Evolutionary conservation across 1,140 invertebrate genomes (phyloP).

Genomic region (Microplitis mediator): DNA sequence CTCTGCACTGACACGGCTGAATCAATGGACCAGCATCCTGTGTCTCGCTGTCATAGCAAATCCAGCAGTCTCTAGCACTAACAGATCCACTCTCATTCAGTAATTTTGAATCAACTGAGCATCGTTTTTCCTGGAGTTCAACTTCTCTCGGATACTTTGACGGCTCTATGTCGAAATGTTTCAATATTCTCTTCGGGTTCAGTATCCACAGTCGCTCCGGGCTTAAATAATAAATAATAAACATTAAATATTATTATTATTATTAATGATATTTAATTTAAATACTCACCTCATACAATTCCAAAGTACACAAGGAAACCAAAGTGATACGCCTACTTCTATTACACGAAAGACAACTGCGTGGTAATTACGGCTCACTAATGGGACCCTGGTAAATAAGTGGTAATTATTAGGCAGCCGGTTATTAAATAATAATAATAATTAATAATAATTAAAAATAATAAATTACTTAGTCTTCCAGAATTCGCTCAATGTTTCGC

Average conservation of each 20-base stretch:
- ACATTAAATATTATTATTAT: constrained; percentile 6
- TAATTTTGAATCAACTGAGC: constrained; percentile 16
- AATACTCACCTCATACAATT: constrained; percentile 80
- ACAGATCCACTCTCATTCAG: constrained; percentile 43
- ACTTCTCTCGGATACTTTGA: constrained; percentile 59
- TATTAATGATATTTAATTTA: constrained; percentile 7
- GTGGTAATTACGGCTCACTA: constrained; percentile 88
- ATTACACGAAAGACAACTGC: constrained; percentile 88
- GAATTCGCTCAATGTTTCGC: constrained; percentile 87
- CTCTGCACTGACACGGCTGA: constrained; percentile 87
- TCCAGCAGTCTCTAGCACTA: constrained; percentile 82
- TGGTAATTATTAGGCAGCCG: constrained; percentile 16
- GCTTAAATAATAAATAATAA: constrained; percentile 42
- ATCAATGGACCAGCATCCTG: constrained; percentile 80
- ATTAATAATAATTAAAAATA: constrained; percentile 21
- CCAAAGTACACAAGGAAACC: constrained; percentile 95
- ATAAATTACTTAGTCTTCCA: constrained; percentile 84
- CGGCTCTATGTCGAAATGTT: constrained; percentile 64
- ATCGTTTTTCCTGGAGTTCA: constrained; percentile 62
- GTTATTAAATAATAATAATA: constrained; percentile 10
- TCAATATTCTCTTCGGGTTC: constrained; percentile 86
- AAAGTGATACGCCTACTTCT: constrained; percentile 91
- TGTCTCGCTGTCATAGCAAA: constrained; percentile 86
- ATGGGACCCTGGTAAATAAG: constrained; percentile 72
- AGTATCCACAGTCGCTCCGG: constrained; percentile 94